Base-by-base conservation (phyloP, 1,140 invertebrate genomes). In the Spodoptera litura region DNA sequence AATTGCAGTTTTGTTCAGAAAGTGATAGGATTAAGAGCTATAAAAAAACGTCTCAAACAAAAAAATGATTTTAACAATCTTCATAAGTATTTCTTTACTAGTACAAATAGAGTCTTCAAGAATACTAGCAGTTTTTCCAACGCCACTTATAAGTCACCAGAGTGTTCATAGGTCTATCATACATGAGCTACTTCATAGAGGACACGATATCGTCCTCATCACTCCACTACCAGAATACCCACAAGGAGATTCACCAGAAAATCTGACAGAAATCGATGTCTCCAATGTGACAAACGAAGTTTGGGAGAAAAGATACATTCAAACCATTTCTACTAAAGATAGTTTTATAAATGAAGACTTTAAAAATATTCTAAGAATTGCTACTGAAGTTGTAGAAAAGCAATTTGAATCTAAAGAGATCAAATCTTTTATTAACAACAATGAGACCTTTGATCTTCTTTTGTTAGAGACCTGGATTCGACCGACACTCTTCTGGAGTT, bases 401-500 rank as follows among this genome's bases (percentile, higher is more conserved):
- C 58, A 61, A 61, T 35, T 61, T 0, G 58, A 35, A 61, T 13
- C 27, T 10, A 27, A 61, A 35, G 58, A 44, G 6, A 44, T 61
- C 2, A 31, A 61, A 13, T 31, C 25, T 11, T 61, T 61, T 35
- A 61, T 35, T 3, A 13, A 61, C 12, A 61, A 61, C 27, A 61
- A 61, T 61, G 58, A 61, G 25, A 61, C 58, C 2, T 61, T 61
- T 3, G 58, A 61, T 61, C 58, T 61, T 27, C 58, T 61, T 10
- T n/a, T 61, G 58, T 61, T 61, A 35, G 58, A 61, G 31, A 31
- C 58, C 27, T 61, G 58, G 58, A 61, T 61, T 6, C 58, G 58
- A 13, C 58, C 58, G 3, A 61, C 58, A 2, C 58, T 61, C 27
- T 61, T 61, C 58, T 61, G 58, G 58, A 61, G 27, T 12, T 61